Conservation (phyloP, 2,797 vertebrate species). For the Pipistrellus kuhlii region DNA sequence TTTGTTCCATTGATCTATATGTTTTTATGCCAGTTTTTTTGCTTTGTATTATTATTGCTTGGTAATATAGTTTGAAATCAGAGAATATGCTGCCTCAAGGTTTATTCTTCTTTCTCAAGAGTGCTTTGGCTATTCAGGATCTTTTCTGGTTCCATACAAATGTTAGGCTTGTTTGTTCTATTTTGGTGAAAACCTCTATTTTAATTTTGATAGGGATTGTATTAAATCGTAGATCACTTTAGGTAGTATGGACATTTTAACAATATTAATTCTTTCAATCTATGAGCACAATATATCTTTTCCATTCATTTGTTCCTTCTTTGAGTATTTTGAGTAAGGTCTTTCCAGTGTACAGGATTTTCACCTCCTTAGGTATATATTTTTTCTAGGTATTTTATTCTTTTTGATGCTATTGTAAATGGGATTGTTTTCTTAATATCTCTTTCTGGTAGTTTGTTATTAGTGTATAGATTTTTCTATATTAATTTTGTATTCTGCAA, state of each 20-base stretch:
- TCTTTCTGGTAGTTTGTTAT: background rate
- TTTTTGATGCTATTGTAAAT: background rate
- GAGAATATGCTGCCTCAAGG: background rate
- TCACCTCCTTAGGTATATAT: background rate
- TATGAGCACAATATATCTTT: background rate
- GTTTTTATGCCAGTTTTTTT: background rate
- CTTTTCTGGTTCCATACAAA: background rate
- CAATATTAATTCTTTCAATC: background rate
- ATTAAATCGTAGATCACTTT: background rate
- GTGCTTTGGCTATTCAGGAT: background rate
- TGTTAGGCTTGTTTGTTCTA: background rate
- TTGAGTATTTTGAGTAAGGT: background rate
- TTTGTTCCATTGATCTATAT: background rate
- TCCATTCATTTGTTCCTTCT: background rate
- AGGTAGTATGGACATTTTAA: background rate
- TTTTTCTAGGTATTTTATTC: background rate
- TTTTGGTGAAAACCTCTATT: background rate
- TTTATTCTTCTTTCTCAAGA: background rate
- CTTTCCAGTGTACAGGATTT: background rate
- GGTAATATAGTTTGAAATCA: background rate
- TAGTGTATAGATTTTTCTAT: background rate
- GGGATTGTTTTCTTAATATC: background rate
- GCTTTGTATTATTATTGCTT: background rate
- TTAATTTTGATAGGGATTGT: background rate
- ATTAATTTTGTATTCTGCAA: background rate